A percentile compares a stretch with the other conserved stretches of the same genome.
These are phyloP conservation scores for Eurois occulta DNA, from an alignment of 2,888 invertebrate genomes.

Conservation along the genomic window DNA sequence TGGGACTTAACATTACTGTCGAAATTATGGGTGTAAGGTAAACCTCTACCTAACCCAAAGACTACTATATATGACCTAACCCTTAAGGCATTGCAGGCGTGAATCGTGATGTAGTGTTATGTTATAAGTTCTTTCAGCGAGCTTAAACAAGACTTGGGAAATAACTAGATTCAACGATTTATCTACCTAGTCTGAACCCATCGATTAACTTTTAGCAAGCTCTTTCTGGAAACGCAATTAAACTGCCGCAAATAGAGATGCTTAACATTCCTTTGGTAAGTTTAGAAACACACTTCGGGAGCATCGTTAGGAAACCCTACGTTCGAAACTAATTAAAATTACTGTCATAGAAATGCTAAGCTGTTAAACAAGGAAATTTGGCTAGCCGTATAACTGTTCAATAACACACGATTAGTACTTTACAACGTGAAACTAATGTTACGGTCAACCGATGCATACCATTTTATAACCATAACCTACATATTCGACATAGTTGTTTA, in stretches of 20 bases:
- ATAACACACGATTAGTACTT: too few species aligned
- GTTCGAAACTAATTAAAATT: neutral
- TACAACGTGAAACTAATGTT: slow-evolving; percentile 7
- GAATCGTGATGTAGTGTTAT: neutral
- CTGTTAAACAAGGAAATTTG: too few species aligned
- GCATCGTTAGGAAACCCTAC: neutral
- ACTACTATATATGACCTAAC: too few species aligned
- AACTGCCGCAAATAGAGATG: slow-evolving; percentile 11
- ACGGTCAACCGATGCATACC: slow-evolving; percentile 16
- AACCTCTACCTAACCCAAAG: neutral
- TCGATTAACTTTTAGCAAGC: slow-evolving; percentile 28
- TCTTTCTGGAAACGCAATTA: slow-evolving; percentile 31
- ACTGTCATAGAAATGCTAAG: too few species aligned
- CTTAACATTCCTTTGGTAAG: slow-evolving; percentile 14
- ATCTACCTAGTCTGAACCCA: slow-evolving; percentile 2
- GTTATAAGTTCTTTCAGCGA: neutral
- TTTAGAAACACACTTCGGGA: slow-evolving; percentile 7
- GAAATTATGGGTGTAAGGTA: neutral
- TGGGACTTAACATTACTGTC: neutral
- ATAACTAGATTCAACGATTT: slow-evolving; percentile 4
- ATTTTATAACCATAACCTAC: slow-evolving; percentile 31
- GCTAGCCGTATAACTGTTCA: too few species aligned
- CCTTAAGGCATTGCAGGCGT: neutral
- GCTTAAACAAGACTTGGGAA: slow-evolving; percentile 13
- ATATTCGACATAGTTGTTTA: slow-evolving; percentile 24